Evolutionary conservation across 2,797 vertebrate genomes (phyloP).

Genomic region (Orestias chungarensis): DNA sequence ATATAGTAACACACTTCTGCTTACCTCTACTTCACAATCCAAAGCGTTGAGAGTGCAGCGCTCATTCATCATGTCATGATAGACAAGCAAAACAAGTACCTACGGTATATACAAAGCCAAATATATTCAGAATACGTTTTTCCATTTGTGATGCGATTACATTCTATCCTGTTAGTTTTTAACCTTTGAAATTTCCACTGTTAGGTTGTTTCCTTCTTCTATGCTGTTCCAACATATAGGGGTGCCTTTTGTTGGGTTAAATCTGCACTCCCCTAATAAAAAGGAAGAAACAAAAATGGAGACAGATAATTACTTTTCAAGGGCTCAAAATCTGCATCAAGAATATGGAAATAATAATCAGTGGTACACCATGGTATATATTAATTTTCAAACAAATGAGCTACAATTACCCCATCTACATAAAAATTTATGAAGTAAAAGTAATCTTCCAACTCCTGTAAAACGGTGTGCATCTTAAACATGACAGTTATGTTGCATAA

Average conservation of each 20-base stretch:
- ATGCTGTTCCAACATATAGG: conserved; percentile 80
- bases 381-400: neutral
- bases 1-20: neutral
- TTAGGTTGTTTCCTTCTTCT: conserved; percentile 73
- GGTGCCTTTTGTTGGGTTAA: conserved; percentile 67
- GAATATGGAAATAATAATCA: neutral
- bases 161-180: neutral
- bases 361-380: neutral
- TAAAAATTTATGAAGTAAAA: neutral
- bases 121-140: neutral
- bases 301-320: neutral
- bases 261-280: conserved; percentile 77
- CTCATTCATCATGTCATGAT: conserved; percentile 85
- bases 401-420: neutral
- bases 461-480: neutral
- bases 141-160: no score
- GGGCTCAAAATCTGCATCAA: neutral
- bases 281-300: conserved; percentile 22
- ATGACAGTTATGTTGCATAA: no score
- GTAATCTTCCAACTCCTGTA: neutral
- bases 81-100: conserved; percentile 88
- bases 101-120: conserved; percentile 56
- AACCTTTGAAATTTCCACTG: conserved; percentile 92
- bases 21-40: conserved; percentile 86
- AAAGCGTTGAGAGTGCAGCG: conserved; percentile 78